Evolutionary conservation across 2,797 vertebrate species (phyloP).

Genomic region (Epinephelus coioides): DNA sequence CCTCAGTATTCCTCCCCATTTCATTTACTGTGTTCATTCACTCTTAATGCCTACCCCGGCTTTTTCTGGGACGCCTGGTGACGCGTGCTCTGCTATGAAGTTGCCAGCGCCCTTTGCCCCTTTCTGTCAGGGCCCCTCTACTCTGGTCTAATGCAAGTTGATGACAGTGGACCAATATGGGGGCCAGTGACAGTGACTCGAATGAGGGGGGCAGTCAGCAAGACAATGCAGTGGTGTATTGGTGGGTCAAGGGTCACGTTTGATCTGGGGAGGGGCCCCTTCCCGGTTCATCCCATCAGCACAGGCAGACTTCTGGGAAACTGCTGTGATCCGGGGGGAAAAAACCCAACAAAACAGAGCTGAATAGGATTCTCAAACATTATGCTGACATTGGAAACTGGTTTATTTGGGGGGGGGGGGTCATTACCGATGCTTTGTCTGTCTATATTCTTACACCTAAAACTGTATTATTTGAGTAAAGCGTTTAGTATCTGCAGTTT

Average conservation of each 20-base stretch:
- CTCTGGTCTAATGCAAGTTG: constrained; percentile 61
- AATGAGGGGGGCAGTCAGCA: constrained; percentile 62
- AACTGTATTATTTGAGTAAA: constrained; percentile 18
- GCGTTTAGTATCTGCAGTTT: constrained; percentile 1
- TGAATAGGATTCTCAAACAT: constrained; percentile 44
- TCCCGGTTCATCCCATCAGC: constrained; percentile 70
- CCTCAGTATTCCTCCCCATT: constrained; percentile 34
- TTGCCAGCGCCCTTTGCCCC: constrained; percentile 54
- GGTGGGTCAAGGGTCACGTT: constrained; percentile 79
- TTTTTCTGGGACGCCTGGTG: constrained; percentile 54
- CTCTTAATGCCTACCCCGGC: constrained; percentile 49
- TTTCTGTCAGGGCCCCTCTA: constrained; percentile 47
- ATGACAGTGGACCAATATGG: constrained; percentile 72
- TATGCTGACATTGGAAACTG: constrained; percentile 32
- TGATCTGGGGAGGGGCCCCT: constrained; percentile 77
- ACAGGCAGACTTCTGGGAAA: constrained; percentile 79
- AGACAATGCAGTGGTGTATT: constrained; percentile 76
- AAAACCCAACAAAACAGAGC: constrained; percentile 17
- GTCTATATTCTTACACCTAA: constrained; percentile 26
- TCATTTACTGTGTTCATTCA: constrained; percentile 71
- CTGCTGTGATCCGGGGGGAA: constrained; percentile 57
- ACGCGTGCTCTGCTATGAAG: constrained; percentile 55
- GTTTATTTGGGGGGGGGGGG: constrained; percentile 6
- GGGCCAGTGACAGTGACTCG: constrained; percentile 73
- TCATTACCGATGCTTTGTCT: constrained; percentile 13